These are phyloP conservation scores for Myodes glareolus DNA, from an alignment of 2,113 vertebrate genomes.

Conservation along the genomic window DNA sequence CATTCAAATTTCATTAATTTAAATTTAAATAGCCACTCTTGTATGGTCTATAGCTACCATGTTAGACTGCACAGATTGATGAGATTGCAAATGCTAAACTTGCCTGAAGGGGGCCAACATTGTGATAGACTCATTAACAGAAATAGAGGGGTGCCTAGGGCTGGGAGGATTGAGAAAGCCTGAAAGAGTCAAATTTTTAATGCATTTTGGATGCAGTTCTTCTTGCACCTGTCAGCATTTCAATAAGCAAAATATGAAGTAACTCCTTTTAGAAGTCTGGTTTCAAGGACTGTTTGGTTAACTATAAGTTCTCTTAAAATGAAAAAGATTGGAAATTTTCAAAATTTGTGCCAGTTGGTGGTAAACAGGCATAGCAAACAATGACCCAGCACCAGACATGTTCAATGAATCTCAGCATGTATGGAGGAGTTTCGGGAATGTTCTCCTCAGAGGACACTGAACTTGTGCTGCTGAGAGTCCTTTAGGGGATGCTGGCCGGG, in stretches of 20 bases:
- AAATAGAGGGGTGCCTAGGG: background rate
- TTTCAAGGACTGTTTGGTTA: background rate
- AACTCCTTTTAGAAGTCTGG: background rate
- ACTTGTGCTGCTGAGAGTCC: background rate
- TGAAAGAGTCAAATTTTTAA: constrained; percentile 1
- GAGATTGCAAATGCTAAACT: background rate
- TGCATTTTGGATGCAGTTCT: background rate
- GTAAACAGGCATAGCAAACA: background rate
- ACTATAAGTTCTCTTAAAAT: background rate
- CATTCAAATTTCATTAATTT: constrained; percentile 39
- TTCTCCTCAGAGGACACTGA: background rate
- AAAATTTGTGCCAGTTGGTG: background rate
- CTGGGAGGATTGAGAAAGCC: background rate
- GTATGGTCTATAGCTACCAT: background rate
- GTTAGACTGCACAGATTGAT: background rate
- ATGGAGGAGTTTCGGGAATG: background rate
- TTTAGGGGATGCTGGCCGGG: background rate
- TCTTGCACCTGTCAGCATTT: background rate
- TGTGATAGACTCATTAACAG: background rate
- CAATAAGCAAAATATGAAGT: background rate
- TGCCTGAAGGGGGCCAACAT: background rate
- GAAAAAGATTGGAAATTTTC: background rate
- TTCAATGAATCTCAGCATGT: background rate
- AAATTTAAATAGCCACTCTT: background rate
- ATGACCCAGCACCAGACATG: background rate